Base-by-base conservation (phyloP, 30 jellyfish, hydroid and myxozoan genomes). In the Mastigias papua region DNA sequence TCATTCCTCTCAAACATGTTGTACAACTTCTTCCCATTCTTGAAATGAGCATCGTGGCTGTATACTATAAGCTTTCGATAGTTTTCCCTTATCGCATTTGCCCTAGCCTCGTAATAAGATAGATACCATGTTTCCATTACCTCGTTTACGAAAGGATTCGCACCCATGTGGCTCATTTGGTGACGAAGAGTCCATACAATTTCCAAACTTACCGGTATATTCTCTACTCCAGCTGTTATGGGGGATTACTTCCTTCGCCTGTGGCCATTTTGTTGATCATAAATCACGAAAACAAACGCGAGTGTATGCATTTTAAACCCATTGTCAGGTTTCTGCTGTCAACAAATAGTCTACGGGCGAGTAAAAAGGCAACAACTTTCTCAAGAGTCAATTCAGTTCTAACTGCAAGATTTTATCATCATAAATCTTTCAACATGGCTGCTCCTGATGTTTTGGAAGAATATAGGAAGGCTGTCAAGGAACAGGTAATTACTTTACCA, bases 391-490 rank as follows among this genome's bases (percentile, higher is more conserved):
- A 42, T 42, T 42, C 67, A 54, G 67, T 54, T 54, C 25, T 25
- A 11, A 21, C 67, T 54, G 67, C 26, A 54, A 0, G 67, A 19
- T 19, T 19, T 54, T 19, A 25, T 54, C 67, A 54, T 54, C 67
- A 54, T 27, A 27, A 6, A 63, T 57, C 42, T 63, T 63, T 42
- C 28, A 69, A 42, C 48, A 69, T 73, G 87, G 78, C 92, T 28
- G 69, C 88, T 48, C 34, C 69, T 23, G 94, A 86, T 63, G 84
- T 86, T 73, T 61, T 86, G 63, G 88, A 49, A 17, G 78, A 66
- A 58, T 86, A 69, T 35, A 86, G 94, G 76, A 86, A 86, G 77
- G 61, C 89, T 0, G 94, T 86, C 21, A 86, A 86, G 35, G 94
- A 86, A 58, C 94, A 86, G 94, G 94, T 86, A 73, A 33, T 63